Percentiles rank a stretch among this genome's conserved stretches.
Evolutionary conservation across 2,113 vertebrate species (phyloP).

Genomic region (Sinocyclocheilus anshuiensis): DNA sequence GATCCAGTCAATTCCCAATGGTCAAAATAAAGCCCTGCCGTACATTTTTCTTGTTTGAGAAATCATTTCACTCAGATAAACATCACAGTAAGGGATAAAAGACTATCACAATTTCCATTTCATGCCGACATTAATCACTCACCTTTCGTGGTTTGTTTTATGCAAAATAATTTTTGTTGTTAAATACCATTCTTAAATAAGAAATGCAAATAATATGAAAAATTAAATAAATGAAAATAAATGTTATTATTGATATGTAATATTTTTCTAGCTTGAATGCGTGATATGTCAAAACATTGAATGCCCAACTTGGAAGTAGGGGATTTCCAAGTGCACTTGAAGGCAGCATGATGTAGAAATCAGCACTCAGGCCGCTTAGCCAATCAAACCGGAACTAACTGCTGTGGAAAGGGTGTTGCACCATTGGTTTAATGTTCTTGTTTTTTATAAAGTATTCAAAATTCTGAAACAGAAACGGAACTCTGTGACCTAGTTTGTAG

Average conservation of each 20-base stretch:
- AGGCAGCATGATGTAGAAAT: not conserved
- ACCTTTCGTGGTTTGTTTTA: not conserved
- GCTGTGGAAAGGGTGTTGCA: not conserved
- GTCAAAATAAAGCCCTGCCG: not conserved
- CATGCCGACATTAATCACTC: not conserved
- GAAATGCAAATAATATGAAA: not conserved
- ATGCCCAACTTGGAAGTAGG: not conserved
- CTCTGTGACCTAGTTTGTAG: constrained; percentile 29
- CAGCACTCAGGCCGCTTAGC: not conserved
- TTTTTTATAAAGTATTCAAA: constrained; percentile 20
- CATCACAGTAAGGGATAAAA: not conserved
- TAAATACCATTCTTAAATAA: not conserved
- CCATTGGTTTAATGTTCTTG: not conserved
- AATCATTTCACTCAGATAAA: not conserved
- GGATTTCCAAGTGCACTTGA: constrained; percentile 13
- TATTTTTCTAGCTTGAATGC: not conserved
- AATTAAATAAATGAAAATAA: not conserved
- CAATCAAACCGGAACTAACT: not conserved
- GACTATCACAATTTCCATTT: not conserved
- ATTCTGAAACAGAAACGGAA: constrained; percentile 8
- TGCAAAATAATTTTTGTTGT: not conserved
- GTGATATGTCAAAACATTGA: not conserved
- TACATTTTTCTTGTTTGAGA: not conserved
- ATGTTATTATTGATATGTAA: not conserved
- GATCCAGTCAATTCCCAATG: not conserved